Conservation (phyloP, 2,797 vertebrate species). For the Amniataba percoides region DNA sequence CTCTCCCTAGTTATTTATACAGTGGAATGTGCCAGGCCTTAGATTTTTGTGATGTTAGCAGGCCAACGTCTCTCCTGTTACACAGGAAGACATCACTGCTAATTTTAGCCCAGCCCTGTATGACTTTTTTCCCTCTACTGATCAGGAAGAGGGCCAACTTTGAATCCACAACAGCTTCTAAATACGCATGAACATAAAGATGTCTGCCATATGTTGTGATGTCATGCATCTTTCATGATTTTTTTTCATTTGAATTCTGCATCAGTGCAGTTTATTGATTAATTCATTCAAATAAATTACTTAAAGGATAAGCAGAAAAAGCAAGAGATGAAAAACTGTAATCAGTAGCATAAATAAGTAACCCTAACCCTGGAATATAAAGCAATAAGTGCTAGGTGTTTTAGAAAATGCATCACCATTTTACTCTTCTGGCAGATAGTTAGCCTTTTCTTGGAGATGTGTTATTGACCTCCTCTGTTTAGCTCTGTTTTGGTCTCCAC, state of each 20-base stretch:
- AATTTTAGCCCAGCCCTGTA: constrained; percentile 79
- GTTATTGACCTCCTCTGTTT: neutral
- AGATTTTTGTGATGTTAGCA: constrained; percentile 88
- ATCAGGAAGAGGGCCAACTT: constrained; percentile 46
- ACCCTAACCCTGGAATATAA: neutral
- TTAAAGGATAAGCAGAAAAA: neutral
- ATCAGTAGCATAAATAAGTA: neutral
- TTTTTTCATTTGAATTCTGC: neutral
- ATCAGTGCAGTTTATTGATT: neutral
- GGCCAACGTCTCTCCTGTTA: constrained; percentile 84
- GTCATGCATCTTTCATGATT: neutral
- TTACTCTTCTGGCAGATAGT: neutral
- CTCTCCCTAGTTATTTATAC: constrained; percentile 86
- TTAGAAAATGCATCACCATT: neutral
- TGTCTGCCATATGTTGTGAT: constrained; percentile 20
- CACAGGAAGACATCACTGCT: constrained; percentile 88
- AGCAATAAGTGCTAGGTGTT: too few relatives aligned
- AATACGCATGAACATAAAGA: constrained; percentile 17
- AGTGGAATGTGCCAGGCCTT: constrained; percentile 88
- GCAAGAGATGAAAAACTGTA: neutral
- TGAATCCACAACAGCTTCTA: constrained; percentile 32
- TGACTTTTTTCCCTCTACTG: constrained; percentile 47
- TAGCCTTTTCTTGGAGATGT: neutral
- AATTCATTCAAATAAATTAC: neutral
- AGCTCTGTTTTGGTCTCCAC: neutral